Conservation (phyloP, 1,140 invertebrate genomes). For the Teleopsis dalmanni region DNA sequence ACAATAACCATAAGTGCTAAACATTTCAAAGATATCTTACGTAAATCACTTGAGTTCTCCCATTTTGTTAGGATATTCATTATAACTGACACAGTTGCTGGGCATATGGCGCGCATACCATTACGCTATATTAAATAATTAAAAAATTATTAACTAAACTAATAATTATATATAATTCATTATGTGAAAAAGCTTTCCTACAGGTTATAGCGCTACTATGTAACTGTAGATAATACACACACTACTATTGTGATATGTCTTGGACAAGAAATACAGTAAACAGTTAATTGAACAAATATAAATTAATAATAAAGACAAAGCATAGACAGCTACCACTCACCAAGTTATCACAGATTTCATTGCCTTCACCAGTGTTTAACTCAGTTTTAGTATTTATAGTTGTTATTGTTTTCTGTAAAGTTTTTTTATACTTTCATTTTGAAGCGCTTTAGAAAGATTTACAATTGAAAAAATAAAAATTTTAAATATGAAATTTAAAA, state of each 20-base stretch:
- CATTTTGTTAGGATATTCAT: constrained; percentile 46
- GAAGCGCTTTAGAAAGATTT: too few species aligned
- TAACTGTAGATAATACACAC: too few species aligned
- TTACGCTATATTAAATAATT: constrained; percentile 46
- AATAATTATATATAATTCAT: neutral
- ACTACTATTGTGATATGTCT: too few species aligned
- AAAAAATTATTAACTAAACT: neutral
- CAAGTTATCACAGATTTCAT: constrained; percentile 42
- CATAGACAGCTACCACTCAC: constrained; percentile 34
- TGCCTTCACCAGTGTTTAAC: constrained; percentile 37
- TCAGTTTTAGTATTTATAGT: constrained; percentile 35
- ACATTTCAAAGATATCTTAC: constrained; percentile 49
- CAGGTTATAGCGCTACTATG: too few species aligned
- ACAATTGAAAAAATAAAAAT: too few species aligned
- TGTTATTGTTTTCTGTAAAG: constrained; percentile 37
- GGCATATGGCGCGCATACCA: constrained; percentile 54
- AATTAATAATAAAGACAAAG: neutral
- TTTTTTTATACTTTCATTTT: too few species aligned
- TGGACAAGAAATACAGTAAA: too few species aligned
- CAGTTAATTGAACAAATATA: neutral
- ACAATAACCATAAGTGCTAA: constrained; percentile 53
- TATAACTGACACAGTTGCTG: constrained; percentile 54
- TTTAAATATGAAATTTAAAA: too few species aligned
- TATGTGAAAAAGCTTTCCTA: too few species aligned
- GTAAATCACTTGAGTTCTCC: constrained; percentile 38